Conservation (phyloP, 1,140 invertebrate species). For the Hypsibius dujardini region DNA sequence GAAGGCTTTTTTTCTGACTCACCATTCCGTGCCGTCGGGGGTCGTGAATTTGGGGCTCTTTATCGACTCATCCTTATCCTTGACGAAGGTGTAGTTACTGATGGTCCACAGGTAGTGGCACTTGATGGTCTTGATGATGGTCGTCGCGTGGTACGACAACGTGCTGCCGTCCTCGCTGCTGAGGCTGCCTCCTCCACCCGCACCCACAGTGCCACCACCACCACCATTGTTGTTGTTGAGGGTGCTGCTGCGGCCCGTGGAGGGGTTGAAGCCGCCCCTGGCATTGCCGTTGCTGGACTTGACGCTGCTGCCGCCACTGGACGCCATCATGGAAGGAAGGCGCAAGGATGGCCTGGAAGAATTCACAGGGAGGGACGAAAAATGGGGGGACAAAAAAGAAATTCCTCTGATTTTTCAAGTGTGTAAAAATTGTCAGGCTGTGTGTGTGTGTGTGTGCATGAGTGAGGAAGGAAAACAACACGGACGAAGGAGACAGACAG, state of each 20-base stretch:
- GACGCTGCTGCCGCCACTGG: neutral
- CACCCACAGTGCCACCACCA: neutral
- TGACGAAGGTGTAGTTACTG: constrained; percentile 16
- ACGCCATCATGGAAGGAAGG: neutral
- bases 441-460: no score
- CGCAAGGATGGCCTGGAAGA: no score
- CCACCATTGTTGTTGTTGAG: neutral
- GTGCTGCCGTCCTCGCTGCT: neutral
- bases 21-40: constrained; percentile 15
- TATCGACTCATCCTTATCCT: constrained; percentile 17
- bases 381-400: no score
- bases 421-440: no score
- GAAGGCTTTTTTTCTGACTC: neutral
- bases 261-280: neutral
- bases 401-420: no score
- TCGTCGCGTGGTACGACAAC: neutral
- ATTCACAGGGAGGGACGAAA: no score
- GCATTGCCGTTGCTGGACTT: constrained; percentile 7
- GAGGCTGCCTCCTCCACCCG: neutral
- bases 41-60: constrained; percentile 13
- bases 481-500: no score
- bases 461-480: no score
- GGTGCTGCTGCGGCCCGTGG: neutral
- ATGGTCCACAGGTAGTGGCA: constrained; percentile 15
- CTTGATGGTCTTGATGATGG: constrained; percentile 15